phyloP scores from a whole-genome alignment of 2,113 vertebrate species.

The Cyphomyrus discorhynchus region DNA sequence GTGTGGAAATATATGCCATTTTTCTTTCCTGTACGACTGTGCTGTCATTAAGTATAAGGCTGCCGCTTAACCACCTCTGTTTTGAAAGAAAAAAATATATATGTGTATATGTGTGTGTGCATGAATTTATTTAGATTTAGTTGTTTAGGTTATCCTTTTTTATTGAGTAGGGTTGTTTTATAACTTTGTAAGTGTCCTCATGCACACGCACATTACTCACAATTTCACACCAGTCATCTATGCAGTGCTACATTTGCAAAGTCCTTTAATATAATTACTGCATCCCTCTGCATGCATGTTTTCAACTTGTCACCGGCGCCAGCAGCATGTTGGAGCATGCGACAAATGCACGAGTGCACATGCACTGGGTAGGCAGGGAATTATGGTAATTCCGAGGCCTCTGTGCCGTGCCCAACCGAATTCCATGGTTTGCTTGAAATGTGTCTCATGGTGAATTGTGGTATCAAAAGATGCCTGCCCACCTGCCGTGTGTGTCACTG shows the following conservation, averaged over 20 bases:
- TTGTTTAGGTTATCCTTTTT: background rate
- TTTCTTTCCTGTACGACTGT: background rate
- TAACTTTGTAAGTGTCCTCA: background rate
- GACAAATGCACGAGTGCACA: background rate
- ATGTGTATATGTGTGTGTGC: background rate
- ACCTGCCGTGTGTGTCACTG: slow-evolving; percentile 9
- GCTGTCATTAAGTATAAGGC: background rate
- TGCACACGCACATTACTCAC: background rate
- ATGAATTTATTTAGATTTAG: background rate
- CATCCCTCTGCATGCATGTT: background rate
- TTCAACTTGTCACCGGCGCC: background rate
- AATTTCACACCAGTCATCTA: background rate
- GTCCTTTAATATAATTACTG: background rate
- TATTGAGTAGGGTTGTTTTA: background rate
- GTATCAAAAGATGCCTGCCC: slow-evolving; percentile 15
- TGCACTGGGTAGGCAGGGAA: background rate
- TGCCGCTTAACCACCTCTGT: background rate
- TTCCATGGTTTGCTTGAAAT: slow-evolving; percentile 25
- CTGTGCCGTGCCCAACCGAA: slow-evolving; percentile 2
- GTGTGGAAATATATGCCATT: background rate
- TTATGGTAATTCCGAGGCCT: background rate
- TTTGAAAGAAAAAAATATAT: background rate
- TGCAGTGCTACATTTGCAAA: background rate
- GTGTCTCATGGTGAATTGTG: slow-evolving; percentile 25
- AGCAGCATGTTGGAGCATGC: background rate